Conservation (phyloP, 2,113 vertebrate genomes). For the Camelus dromedarius region DNA sequence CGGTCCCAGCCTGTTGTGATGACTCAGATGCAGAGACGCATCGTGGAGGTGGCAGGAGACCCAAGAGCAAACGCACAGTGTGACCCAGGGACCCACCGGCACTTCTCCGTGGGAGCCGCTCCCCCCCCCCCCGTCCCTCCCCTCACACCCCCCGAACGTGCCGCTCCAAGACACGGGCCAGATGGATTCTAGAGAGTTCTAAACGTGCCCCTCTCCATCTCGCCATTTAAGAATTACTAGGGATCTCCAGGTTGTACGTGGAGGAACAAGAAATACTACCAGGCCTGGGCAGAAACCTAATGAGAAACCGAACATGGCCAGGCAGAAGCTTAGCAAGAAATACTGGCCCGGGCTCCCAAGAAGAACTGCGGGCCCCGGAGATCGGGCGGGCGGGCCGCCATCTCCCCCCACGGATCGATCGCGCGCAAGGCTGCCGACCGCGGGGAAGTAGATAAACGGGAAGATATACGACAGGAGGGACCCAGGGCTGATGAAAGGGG, state of each 20-base stretch:
- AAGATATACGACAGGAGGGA: slow-evolving; percentile 82
- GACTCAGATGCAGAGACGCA: not conserved
- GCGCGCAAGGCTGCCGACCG: slow-evolving; percentile 72
- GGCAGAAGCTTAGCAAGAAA: slow-evolving; percentile 89
- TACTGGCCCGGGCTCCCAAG: slow-evolving; percentile 83
- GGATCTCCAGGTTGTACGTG: slow-evolving; percentile 74
- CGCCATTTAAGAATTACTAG: slow-evolving; percentile 81
- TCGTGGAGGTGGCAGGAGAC: accelerated
- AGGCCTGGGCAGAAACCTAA: slow-evolving; percentile 82
- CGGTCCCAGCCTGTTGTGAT: accelerated
- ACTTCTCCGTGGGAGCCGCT: not conserved
- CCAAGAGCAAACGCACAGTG: not conserved
- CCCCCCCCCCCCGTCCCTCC: not conserved
- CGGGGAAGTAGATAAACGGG: slow-evolving; percentile 84
- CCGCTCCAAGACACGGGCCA: not conserved
- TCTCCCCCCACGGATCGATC: slow-evolving; percentile 84
- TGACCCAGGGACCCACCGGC: not conserved
- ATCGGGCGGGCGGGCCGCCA: not conserved
- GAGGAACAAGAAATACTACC: slow-evolving; percentile 87
- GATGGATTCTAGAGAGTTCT: not conserved
- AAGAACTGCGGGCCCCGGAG: slow-evolving; percentile 79
- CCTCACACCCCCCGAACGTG: not conserved
- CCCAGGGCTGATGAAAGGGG: slow-evolving; percentile 80
- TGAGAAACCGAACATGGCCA: slow-evolving; percentile 86
- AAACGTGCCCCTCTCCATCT: slow-evolving; percentile 57